Evolutionary conservation across 2,113 vertebrate species (phyloP), one percentile per base, ranked within the genome.

Genomic region (Panthera tigris): DNA sequence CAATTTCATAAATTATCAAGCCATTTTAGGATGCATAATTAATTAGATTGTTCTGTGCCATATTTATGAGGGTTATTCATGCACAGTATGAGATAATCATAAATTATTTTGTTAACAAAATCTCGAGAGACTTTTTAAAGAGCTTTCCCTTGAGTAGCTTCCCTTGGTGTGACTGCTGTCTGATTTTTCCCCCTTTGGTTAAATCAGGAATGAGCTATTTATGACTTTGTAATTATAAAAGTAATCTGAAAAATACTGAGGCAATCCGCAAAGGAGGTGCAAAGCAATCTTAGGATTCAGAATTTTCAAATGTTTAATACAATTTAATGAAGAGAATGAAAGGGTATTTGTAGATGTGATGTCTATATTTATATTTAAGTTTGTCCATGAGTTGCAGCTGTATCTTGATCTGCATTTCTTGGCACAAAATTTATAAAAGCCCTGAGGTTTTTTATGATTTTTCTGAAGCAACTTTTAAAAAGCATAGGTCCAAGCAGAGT

Each of bases 91-190:
- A 97, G 81, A 91, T 98, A 97, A 92, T 98, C 91, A 97, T 89
- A 98, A 98, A 94, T 98, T 98, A 97, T 98, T 98, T 98, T 92
- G 96, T 90, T 97, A 95, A 92, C 69, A 96, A 88, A 91, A 81
- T 98, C 92, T 96, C 97, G 69, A 98, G 97, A 95, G 82, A 79
- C 39, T 95, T 98, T 92, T 50, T 74, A 94, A 94, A 95, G 96
- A 98, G 97, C 96, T 52, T 98, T 91, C 97, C 95, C 94, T 86
- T 97, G 93, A 97, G 79, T 93, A 95, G 50, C 57, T 97, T 94
- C 83, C 65, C 84, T 89, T 55, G 93, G 96, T 98, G 93, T 88
- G 87, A 96, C 88, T 95, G 52, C 79, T 98, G 87, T 89, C 80
- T 95, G 39, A 92, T 87, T 95, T 96, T 82, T 76, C 31, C 83